Evolutionary conservation across 2,113 vertebrate genomes (phyloP).

Genomic region (Saguinus midas): DNA sequence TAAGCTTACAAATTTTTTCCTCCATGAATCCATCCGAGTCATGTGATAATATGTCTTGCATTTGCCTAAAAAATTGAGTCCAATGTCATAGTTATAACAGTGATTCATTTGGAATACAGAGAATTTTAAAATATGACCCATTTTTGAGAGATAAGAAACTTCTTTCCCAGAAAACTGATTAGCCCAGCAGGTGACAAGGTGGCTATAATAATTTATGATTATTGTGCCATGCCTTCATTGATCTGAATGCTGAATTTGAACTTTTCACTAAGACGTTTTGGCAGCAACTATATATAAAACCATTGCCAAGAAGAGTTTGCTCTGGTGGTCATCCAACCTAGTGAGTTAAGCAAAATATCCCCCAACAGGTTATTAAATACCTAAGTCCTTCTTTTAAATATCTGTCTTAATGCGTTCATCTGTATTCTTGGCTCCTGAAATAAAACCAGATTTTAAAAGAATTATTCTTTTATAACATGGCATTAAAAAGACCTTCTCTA

Average conservation of each 20-base stretch:
- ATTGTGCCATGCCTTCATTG: slow-evolving; percentile 30
- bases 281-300: slow-evolving; percentile 59
- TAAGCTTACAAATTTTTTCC: not conserved
- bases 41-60: not conserved
- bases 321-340: slow-evolving; percentile 55
- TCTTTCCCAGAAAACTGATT: slow-evolving; percentile 44
- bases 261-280: slow-evolving; percentile 73
- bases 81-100: not conserved
- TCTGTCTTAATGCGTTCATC: slow-evolving; percentile 27
- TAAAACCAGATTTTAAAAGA: not conserved
- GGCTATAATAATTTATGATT: slow-evolving; percentile 41
- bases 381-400: slow-evolving; percentile 59
- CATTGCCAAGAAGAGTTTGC: slow-evolving; percentile 71
- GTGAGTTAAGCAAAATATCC: slow-evolving; percentile 49
- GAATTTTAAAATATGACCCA: not conserved
- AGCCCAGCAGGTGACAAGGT: slow-evolving; percentile 53
- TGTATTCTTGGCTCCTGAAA: slow-evolving; percentile 45
- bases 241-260: slow-evolving; percentile 66
- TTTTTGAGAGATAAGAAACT: slow-evolving; percentile 31
- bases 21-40: not conserved
- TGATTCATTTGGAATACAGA: not conserved
- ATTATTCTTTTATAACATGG: not conserved
- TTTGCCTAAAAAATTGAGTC: not conserved
- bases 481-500: not conserved
- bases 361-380: slow-evolving; percentile 64